phyloP scores from a whole-genome alignment of 2,797 vertebrate genomes.

The Falco novaeseelandiae region DNA sequence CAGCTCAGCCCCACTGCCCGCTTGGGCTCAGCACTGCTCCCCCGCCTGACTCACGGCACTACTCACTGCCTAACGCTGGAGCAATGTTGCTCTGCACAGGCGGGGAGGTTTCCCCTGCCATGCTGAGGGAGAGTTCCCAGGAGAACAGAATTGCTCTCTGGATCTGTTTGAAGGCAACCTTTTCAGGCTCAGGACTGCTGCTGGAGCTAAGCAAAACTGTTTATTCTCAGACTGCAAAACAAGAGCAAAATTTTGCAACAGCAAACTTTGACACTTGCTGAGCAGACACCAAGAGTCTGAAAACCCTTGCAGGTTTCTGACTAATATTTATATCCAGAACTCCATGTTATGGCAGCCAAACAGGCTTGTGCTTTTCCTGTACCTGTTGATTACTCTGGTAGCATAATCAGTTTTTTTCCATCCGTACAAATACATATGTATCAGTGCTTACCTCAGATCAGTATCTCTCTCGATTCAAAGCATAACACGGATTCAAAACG shows the following conservation, averaged over 20 bases:
- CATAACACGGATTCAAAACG: background rate
- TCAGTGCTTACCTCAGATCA: background rate
- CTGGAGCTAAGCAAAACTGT: background rate
- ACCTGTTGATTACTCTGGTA: background rate
- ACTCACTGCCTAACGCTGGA: background rate
- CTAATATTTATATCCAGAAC: background rate
- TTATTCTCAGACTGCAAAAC: background rate
- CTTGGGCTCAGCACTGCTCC: background rate
- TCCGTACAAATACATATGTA: rapidly evolving
- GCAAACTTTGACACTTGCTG: background rate
- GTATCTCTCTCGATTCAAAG: background rate
- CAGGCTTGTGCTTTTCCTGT: background rate
- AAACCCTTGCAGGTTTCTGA: background rate
- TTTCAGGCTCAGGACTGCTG: background rate
- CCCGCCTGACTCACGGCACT: background rate
- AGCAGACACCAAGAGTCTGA: background rate
- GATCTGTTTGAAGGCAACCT: background rate
- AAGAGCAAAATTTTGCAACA: background rate
- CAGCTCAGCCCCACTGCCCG: background rate
- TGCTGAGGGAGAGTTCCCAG: background rate
- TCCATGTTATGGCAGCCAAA: background rate
- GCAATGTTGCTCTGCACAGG: background rate
- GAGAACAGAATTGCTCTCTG: background rate
- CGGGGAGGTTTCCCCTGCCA: background rate
- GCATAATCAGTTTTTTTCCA: background rate